Conservation (phyloP, 2,888 invertebrate genomes). For the Trachelus tabidus region DNA sequence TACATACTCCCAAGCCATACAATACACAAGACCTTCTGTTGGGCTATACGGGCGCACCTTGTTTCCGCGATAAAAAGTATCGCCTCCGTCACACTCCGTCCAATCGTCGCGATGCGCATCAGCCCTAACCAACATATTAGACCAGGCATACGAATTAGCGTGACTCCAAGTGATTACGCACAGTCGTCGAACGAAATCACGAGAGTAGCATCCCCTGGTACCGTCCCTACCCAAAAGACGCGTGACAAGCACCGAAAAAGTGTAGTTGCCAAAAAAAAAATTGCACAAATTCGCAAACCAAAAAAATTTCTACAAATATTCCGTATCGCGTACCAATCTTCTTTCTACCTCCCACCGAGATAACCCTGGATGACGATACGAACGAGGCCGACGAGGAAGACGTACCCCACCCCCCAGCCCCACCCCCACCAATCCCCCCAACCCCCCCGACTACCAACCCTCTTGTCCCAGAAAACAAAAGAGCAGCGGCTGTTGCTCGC, state of each 20-base stretch:
- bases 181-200: too few relatives aligned
- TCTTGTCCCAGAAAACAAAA: slow-evolving; percentile 58
- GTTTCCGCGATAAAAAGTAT: slow-evolving; percentile 41
- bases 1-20: slow-evolving; percentile 32
- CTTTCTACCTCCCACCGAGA: neutral
- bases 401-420: slow-evolving; percentile 38
- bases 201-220: too few relatives aligned
- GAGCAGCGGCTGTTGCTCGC: slow-evolving; percentile 56
- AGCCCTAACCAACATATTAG: neutral
- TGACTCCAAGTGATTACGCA: neutral
- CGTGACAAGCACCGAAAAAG: too few relatives aligned
- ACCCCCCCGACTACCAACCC: slow-evolving; percentile 17
- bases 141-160: neutral
- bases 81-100: slow-evolving; percentile 20
- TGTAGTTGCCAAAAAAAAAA: too few relatives aligned
- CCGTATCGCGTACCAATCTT: neutral
- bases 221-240: too few relatives aligned
- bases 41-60: slow-evolving; percentile 28
- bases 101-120: slow-evolving; percentile 4
- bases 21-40: slow-evolving; percentile 42
- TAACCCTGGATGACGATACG: neutral
- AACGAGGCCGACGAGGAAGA: neutral
- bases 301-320: neutral
- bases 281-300: too few relatives aligned
- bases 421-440: too few relatives aligned